Evolutionary conservation across 1,140 invertebrate genomes (phyloP).

Genomic region (Papilio helenus): DNA sequence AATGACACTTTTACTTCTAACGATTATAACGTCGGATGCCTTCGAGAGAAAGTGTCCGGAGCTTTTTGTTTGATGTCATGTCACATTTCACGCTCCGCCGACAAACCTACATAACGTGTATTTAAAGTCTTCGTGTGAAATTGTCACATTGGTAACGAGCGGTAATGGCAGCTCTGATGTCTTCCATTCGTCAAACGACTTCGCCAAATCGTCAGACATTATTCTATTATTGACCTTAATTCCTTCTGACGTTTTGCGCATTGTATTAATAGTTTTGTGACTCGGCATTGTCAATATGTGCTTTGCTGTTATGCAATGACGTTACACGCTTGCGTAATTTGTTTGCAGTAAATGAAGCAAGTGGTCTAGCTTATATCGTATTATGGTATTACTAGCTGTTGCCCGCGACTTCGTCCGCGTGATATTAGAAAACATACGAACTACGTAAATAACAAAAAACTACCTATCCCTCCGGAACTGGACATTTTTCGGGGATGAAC

Average conservation of each 20-base stretch:
- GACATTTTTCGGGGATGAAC: too few relatives aligned
- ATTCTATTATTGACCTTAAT: conserved; percentile 39
- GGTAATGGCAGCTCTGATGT: conserved; percentile 23
- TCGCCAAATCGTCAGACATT: conserved; percentile 28
- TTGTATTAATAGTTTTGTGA: conserved; percentile 29
- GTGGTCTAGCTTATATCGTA: background rate
- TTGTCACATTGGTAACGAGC: conserved; percentile 41
- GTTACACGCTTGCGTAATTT: conserved; percentile 18
- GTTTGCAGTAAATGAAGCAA: conserved; percentile 10
- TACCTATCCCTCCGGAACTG: too few relatives aligned
- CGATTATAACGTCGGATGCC: conserved; percentile 55
- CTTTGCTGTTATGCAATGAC: conserved; percentile 28
- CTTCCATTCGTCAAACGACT: conserved; percentile 35
- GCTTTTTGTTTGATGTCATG: conserved; percentile 54
- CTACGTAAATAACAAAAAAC: too few relatives aligned
- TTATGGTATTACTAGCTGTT: background rate
- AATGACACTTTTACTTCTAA: conserved; percentile 74
- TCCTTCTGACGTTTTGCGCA: conserved; percentile 32
- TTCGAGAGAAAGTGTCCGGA: conserved; percentile 63
- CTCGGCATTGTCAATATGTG: conserved; percentile 9
- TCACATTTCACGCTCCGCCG: conserved; percentile 47
- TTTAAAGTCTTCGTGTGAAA: conserved; percentile 40
- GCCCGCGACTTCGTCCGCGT: too few relatives aligned
- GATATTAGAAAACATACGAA: too few relatives aligned
- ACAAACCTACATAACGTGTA: conserved; percentile 49